Base-by-base conservation (phyloP, 2,113 vertebrate genomes). In the Callionymus lyra region DNA sequence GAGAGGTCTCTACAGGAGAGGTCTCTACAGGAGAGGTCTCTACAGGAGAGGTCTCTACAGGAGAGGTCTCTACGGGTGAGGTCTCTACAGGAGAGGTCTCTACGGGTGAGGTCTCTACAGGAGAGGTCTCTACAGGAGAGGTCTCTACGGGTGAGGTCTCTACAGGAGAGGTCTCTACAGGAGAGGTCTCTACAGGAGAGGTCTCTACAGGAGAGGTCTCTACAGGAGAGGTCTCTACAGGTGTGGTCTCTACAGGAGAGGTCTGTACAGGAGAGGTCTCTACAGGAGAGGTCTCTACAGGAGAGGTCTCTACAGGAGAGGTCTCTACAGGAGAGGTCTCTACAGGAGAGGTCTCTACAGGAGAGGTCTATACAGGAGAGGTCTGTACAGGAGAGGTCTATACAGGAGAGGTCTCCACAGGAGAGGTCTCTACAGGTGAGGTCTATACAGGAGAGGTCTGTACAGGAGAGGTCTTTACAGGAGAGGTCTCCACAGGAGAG, bases 201-300 rank as follows among this genome's bases (percentile, higher is more conserved):
- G 41, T 45, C 38, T n/a, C n/a, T n/a, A n/a, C n/a, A 68, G 33
- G 34, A 41, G 36, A 44, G 47, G 51, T 36, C 6, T n/a, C n/a
- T n/a, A n/a, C n/a, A 38, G 15, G 14, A 40, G 39, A 13, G 31
- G 10, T 35, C 39, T 50, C 33, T 34, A 14, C 33, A n/a, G n/a
- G n/a, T n/a, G n/a, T n/a, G n/a, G n/a, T n/a, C n/a, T n/a, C n/a
- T n/a, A n/a, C 38, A 68, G 33, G 34, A 41, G 36, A 44, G 47
- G 51, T 36, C 6, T n/a, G n/a, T n/a, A n/a, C n/a, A 38, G 15
- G 14, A 40, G 39, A 13, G 31, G 10, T 35, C 39, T 50, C 33
- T 34, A 14, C 33, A 5, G 21, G 4, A 32, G 16, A 41, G 33
- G 41, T 45, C 38, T n/a, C n/a, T n/a, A n/a, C n/a, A 68, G 33